Evolutionary conservation across 2,797 vertebrate genomes (phyloP).

Genomic region (Fringilla coelebs): DNA sequence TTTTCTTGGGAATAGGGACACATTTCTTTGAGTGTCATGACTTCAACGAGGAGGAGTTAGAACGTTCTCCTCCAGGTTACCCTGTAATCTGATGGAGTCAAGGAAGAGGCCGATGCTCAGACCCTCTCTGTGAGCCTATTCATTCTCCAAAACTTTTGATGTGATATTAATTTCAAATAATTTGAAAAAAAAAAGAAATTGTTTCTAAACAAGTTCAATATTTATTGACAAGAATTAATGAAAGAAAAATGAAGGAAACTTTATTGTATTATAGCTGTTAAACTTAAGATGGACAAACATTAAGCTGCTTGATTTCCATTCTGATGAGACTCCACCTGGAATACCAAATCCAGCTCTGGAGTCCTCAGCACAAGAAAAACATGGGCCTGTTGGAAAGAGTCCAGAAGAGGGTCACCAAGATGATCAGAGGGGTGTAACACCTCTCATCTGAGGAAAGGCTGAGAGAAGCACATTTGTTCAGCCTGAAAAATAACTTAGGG

Average conservation of each 20-base stretch:
- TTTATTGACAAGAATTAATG: background rate
- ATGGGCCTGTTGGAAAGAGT: background rate
- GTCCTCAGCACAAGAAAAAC: background rate
- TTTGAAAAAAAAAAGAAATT: no score
- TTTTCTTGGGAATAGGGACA: background rate
- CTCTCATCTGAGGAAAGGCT: background rate
- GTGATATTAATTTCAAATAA: background rate
- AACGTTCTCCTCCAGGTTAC: background rate
- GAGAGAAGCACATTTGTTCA: background rate
- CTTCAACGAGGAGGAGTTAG: background rate
- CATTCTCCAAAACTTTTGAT: background rate
- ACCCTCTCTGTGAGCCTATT: background rate
- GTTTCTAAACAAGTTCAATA: background rate
- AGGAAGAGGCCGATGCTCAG: background rate
- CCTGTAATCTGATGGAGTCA: background rate
- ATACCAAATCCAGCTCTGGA: background rate
- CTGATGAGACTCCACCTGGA: background rate
- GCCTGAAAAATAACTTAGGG: accelerated
- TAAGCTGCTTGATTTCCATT: background rate
- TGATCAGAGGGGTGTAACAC: background rate
- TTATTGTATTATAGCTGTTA: background rate
- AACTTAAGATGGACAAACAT: background rate
- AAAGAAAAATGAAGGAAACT: background rate
- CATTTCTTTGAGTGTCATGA: background rate
- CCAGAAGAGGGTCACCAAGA: background rate